Conservation (phyloP, 2,888 invertebrate genomes). For the Volucella inanis region DNA sequence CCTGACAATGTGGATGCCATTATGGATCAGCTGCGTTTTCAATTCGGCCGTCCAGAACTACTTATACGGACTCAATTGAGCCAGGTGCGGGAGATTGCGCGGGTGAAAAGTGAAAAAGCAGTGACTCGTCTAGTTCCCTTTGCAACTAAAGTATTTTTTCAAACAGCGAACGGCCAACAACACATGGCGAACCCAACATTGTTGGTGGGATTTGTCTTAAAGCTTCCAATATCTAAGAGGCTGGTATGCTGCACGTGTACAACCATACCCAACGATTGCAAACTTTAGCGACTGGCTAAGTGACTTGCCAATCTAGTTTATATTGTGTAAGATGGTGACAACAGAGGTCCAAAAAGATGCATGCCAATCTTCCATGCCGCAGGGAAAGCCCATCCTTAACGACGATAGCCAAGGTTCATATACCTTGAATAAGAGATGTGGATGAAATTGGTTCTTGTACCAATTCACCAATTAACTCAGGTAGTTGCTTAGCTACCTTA, state of each 20-base stretch:
- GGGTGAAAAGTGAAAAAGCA: slow-evolving; percentile 42
- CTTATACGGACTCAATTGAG: slow-evolving; percentile 60
- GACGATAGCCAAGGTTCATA: no score
- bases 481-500: no score
- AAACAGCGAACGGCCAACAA: slow-evolving; percentile 61
- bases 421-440: no score
- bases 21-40: slow-evolving; percentile 40
- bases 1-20: slow-evolving; percentile 46
- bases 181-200: slow-evolving; percentile 67
- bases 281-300: slow-evolving; percentile 38
- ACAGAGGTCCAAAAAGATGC: not conserved
- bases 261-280: slow-evolving; percentile 24
- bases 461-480: no score
- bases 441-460: no score
- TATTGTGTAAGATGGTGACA: slow-evolving; percentile 7
- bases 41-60: slow-evolving; percentile 63
- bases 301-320: slow-evolving; percentile 15
- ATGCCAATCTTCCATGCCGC: not conserved
- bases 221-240: slow-evolving; percentile 41
- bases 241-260: slow-evolving; percentile 12
- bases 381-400: not conserved
- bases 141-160: slow-evolving; percentile 66
- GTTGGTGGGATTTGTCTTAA: slow-evolving; percentile 55
- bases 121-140: slow-evolving; percentile 56
- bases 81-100: slow-evolving; percentile 47